Conservation (phyloP, 2,113 vertebrate genomes). For the Tricholaema leucomelas region DNA sequence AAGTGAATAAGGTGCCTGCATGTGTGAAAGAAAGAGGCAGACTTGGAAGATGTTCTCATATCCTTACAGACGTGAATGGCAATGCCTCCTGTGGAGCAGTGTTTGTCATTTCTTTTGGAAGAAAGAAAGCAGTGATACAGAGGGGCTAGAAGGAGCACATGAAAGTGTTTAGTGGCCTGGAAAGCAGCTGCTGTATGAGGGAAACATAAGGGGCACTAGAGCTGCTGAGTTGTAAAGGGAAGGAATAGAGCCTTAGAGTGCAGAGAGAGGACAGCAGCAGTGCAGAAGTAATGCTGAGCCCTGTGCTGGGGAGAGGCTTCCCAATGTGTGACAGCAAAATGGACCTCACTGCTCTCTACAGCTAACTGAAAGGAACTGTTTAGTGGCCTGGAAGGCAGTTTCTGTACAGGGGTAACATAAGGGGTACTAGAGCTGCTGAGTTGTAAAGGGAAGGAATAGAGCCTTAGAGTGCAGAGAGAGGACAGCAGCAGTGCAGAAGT, state of each 20-base stretch:
- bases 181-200: background rate
- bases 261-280: background rate
- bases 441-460: background rate
- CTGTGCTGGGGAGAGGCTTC: background rate
- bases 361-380: too few species aligned
- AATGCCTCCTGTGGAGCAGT: background rate
- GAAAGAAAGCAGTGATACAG: background rate
- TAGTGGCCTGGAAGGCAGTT: slow-evolving; percentile 29
- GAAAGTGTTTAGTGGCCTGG: slow-evolving; percentile 28
- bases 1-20: background rate
- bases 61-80: background rate
- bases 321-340: too few species aligned
- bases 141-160: background rate
- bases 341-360: too few species aligned
- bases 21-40: background rate
- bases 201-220: background rate
- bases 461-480: background rate
- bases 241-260: background rate
- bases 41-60: background rate
- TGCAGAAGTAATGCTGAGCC: accelerated
- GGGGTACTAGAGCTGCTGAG: background rate
- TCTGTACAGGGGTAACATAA: accelerated
- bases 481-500: background rate
- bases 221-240: background rate
- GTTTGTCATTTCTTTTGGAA: background rate